Evolutionary conservation across 2,888 invertebrate genomes (phyloP).

Genomic region (Amphimallon solstitiale): DNA sequence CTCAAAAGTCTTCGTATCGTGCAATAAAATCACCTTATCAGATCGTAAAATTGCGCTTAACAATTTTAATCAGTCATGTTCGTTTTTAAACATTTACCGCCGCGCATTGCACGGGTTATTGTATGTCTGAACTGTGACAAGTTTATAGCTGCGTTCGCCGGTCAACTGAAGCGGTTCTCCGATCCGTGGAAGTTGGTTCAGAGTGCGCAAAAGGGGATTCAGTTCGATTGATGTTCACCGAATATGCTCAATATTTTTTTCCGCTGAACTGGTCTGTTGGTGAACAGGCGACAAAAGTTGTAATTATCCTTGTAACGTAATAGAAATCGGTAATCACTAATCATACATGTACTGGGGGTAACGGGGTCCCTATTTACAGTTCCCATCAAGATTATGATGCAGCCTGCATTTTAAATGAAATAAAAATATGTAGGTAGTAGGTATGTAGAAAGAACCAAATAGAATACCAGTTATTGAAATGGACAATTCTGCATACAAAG

Average conservation of each 20-base stretch:
- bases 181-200: slow-evolving; percentile 23
- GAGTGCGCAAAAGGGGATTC: slow-evolving; percentile 21
- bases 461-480: too few species aligned
- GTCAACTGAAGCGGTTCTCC: slow-evolving; percentile 30
- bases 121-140: background rate
- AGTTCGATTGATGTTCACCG: background rate
- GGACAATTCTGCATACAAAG: too few species aligned
- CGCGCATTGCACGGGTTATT: background rate
- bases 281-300: background rate
- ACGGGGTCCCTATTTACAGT: too few species aligned
- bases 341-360: too few species aligned
- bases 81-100: background rate
- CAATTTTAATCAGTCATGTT: background rate
- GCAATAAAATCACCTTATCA: background rate
- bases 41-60: background rate
- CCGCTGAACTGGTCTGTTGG: slow-evolving; percentile 18
- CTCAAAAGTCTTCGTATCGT: background rate
- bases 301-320: background rate
- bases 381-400: too few species aligned
- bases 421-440: too few species aligned
- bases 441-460: too few species aligned
- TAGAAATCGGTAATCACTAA: background rate
- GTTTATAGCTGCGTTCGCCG: background rate
- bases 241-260: slow-evolving; percentile 30
- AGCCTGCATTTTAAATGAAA: too few species aligned